A percentile compares a stretch with the other conserved stretches of the same genome.
These are phyloP conservation scores for Anoplius nigerrimus DNA, from an alignment of 2,888 invertebrate genomes.

Conservation along the genomic window DNA sequence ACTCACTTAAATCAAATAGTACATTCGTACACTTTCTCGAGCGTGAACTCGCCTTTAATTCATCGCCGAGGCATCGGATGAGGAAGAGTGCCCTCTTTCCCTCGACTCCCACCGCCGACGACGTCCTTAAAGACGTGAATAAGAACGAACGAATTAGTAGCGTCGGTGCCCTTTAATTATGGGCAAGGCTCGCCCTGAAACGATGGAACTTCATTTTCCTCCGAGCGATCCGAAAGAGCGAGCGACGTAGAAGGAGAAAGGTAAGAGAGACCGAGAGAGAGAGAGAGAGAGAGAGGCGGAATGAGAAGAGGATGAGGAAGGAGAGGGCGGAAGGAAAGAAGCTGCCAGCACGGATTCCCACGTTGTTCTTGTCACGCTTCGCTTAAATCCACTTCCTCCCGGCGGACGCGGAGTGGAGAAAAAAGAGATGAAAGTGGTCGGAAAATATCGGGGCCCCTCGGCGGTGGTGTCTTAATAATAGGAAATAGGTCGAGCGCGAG, in stretches of 20 bases:
- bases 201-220: constrained; percentile 34
- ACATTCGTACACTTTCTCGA: constrained; percentile 34
- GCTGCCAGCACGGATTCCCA: constrained; percentile 28
- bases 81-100: constrained; percentile 16
- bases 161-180: constrained; percentile 48
- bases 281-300: no score
- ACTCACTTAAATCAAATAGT: constrained; percentile 51
- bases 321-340: constrained; percentile 1
- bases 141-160: constrained; percentile 54
- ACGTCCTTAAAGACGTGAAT: constrained; percentile 46
- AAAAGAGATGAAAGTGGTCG: no score
- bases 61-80: constrained; percentile 26
- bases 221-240: no score
- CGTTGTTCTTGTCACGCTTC: constrained; percentile 4
- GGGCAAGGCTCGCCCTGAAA: constrained; percentile 22
- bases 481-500: constrained; percentile 47
- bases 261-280: no score
- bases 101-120: not conserved
- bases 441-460: not conserved
- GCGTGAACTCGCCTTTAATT: constrained; percentile 43
- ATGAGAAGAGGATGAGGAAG: no score
- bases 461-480: constrained; percentile 49
- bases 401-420: not conserved
- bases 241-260: no score
- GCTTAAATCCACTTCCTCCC: no score